Conservation (phyloP, 1,140 invertebrate species). For the Steinernema khuongi region DNA sequence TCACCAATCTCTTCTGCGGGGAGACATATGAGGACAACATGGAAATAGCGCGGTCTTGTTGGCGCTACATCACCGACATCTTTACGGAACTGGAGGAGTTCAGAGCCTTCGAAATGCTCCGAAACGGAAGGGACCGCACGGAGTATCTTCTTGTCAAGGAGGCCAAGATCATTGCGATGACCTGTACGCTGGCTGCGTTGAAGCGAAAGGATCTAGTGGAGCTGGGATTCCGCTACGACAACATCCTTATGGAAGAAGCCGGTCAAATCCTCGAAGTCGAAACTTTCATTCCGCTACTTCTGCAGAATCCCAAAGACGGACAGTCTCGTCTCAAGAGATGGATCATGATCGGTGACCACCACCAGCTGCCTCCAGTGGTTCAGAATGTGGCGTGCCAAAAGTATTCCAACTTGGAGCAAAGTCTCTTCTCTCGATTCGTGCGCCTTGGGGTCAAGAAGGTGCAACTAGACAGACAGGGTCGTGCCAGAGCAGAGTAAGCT, state of each 20-base stretch:
- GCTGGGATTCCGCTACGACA: constrained; percentile 84
- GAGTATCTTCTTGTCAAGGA: constrained; percentile 89
- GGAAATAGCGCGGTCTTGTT: constrained; percentile 85
- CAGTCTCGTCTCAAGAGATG: constrained; percentile 91
- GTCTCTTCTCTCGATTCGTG: constrained; percentile 90
- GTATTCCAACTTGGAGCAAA: constrained; percentile 99
- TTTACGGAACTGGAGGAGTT: constrained; percentile 97
- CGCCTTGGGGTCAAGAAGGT: constrained; percentile 90
- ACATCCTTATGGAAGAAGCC: constrained; percentile 98
- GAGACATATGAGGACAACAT: constrained; percentile 74
- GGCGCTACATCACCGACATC: constrained; percentile 87
- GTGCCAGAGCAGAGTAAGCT: constrained; percentile 74
- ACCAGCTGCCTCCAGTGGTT: constrained; percentile 96
- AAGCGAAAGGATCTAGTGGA: constrained; percentile 92
- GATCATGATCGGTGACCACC: constrained; percentile 99
- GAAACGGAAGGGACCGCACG: constrained; percentile 87
- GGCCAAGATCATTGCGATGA: constrained; percentile 99
- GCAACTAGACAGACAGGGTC: constrained; percentile 91
- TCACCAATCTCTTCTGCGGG: constrained; percentile 81
- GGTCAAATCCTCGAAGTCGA: constrained; percentile 99
- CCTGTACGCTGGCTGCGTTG: constrained; percentile 96
- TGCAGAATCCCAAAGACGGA: constrained; percentile 88
- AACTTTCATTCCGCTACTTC: constrained; percentile 92
- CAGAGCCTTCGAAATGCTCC: constrained; percentile 84
- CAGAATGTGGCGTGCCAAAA: constrained; percentile 99